Percentiles rank a stretch among this genome's conserved stretches.
phyloP scores from a whole-genome alignment of 2,888 invertebrate species.

The Drosophila diplacantha region DNA sequence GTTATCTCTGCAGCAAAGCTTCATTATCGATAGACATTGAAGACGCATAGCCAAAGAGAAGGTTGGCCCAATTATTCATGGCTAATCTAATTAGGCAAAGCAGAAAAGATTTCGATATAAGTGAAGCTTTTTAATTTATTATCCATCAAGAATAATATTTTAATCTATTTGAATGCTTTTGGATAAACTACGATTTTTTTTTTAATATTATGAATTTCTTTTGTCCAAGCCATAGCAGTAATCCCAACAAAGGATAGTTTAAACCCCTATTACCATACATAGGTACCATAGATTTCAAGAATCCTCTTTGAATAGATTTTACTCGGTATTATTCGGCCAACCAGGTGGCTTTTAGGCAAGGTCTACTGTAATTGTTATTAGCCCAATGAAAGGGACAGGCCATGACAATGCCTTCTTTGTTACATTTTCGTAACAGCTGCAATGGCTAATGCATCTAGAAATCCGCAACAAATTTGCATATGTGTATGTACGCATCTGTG shows the following conservation, averaged over 20 bases:
- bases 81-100: constrained; percentile 2
- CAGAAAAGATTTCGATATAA: background rate
- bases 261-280: background rate
- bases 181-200: background rate
- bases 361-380: constrained; percentile 2
- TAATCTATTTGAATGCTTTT: background rate
- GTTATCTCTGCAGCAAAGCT: constrained; percentile 9
- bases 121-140: background rate
- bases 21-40: constrained; percentile 18
- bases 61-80: constrained; percentile 5
- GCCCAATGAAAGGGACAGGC: constrained; percentile 10
- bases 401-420: constrained; percentile 17
- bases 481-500: constrained; percentile 7
- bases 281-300: background rate
- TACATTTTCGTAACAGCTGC: constrained; percentile 18
- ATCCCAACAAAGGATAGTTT: background rate
- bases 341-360: background rate
- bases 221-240: background rate
- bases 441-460: constrained; percentile 13
- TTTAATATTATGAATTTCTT: background rate
- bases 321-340: too few species aligned
- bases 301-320: background rate
- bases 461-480: constrained; percentile 17
- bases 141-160: background rate
- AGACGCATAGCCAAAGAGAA: background rate